Percentiles rank a stretch among this genome's conserved stretches.
Evolutionary conservation across 2,113 vertebrate species (phyloP).

Genomic region (Tetraodon nigroviridis): DNA sequence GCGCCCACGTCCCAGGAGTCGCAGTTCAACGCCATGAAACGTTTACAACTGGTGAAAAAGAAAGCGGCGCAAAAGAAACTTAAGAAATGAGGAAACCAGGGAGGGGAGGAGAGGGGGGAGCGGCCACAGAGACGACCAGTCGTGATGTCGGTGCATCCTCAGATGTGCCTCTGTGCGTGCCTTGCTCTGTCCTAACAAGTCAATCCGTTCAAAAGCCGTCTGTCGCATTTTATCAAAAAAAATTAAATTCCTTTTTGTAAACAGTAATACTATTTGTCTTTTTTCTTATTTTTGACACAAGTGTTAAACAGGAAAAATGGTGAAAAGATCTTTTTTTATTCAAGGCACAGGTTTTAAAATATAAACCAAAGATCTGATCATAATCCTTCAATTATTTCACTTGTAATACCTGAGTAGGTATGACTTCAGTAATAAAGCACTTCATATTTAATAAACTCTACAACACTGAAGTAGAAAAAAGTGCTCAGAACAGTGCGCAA

Average conservation of each 20-base stretch:
- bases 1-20: slow-evolving; percentile 92
- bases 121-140: slow-evolving; percentile 10
- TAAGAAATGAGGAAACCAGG: slow-evolving; percentile 78
- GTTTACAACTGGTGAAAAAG: slow-evolving; percentile 96
- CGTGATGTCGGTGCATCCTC: slow-evolving; percentile 21
- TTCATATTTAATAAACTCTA: slow-evolving; percentile 40
- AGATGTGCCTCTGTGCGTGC: slow-evolving; percentile 47
- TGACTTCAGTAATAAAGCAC: slow-evolving; percentile 38
- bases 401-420: slow-evolving; percentile 26
- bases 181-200: slow-evolving; percentile 43
- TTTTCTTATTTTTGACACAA: not conserved
- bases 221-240: slow-evolving; percentile 41
- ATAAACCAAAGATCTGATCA: slow-evolving; percentile 29
- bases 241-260: slow-evolving; percentile 47
- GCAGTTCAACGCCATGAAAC: slow-evolving; percentile 95
- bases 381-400: slow-evolving; percentile 35
- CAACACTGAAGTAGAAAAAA: slow-evolving; percentile 72
- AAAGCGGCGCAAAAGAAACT: slow-evolving; percentile 97
- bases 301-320: not conserved
- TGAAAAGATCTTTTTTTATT: slow-evolving; percentile 33
- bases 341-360: slow-evolving; percentile 10
- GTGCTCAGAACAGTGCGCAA: slow-evolving; percentile 56
- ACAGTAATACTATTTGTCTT: not conserved
- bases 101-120: slow-evolving; percentile 6
- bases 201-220: slow-evolving; percentile 20